Percentiles rank a stretch among this genome's conserved stretches.
phyloP scores from a whole-genome alignment of 2,113 vertebrate genomes.

The Parus major region DNA sequence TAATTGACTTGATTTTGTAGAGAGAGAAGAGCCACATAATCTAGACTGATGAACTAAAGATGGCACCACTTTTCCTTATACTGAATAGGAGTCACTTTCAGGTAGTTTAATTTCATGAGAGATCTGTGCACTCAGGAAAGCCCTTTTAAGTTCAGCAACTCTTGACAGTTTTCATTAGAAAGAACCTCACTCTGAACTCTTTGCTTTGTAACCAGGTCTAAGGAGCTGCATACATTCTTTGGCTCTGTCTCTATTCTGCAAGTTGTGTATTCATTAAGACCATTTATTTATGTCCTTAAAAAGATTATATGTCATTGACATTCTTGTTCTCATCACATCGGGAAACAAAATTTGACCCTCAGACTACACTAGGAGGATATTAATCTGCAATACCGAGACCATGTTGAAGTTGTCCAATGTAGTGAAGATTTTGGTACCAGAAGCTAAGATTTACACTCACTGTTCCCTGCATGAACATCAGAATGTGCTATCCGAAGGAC shows the following conservation, averaged over 20 bases:
- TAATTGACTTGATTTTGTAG: neutral
- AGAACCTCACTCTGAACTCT: neutral
- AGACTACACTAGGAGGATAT: neutral
- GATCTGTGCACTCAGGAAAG: neutral
- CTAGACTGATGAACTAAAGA: neutral
- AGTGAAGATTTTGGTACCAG: neutral
- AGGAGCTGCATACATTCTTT: neutral
- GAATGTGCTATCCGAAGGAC: neutral
- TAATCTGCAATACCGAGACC: neutral
- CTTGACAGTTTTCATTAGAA: neutral
- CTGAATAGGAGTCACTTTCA: neutral
- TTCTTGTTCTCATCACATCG: neutral
- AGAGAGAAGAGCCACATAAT: neutral
- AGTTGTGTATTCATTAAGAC: neutral
- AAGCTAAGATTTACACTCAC: neutral
- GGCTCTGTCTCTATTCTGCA: neutral
- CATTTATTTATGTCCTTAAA: neutral
- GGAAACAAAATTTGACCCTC: neutral
- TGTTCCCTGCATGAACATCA: neutral
- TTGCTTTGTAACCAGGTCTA: neutral
- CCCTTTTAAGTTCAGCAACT: neutral
- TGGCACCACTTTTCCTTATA: neutral
- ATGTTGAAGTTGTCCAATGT: neutral
- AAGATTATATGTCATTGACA: neutral
- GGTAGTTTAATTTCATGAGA: neutral